Evolutionary conservation across 2,797 vertebrate genomes (phyloP), one percentile per base, ranked within the genome.

Genomic region (Spea hammondii): DNA sequence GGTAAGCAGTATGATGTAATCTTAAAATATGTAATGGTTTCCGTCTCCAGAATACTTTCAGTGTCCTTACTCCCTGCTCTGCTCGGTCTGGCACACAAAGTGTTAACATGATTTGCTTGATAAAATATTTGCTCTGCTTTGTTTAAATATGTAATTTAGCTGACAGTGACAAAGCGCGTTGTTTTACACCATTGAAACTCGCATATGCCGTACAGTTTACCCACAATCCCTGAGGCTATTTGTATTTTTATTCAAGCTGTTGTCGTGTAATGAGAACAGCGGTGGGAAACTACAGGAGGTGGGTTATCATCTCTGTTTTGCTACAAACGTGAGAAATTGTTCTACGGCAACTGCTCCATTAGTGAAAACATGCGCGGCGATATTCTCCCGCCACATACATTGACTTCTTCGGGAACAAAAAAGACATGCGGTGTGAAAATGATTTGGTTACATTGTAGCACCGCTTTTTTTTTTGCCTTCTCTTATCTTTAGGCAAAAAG

Each of bases 181-280:
- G 71, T 69, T 74, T 79, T 79, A 79, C 78, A 74, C 72, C 71
- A 68, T 12, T 74, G 78, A 64, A 53, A 74, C 51, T 47, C 78
- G 11, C 71, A 74, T 54, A 79, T 62, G 78, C 78, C 47, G 71
- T 65, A 47, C 45, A 49, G 65, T 46, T 72, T 72, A 69, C 78
- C 72, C 78, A 69, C 65, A 69, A 74, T 70, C 65, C 78, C 78
- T 47, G 65, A 69, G 78, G 78, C 71, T 79, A 79, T 79, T 74
- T 79, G 71, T 79, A 74, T 79, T 74, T 65, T 17, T 74, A 69
- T 68, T 74, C 78, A 79, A 79, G 78, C 78, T 79, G 77, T 64
- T 79, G 78, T 54, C 66, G 45, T 79, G 66, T 79, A 79, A 69
- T 79, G 72, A 79, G 65, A 79, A 69, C 71, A 79, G 71, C 65